Evolutionary conservation across 2,797 vertebrate genomes (phyloP).

Genomic region (Moxostoma hubbsi): DNA sequence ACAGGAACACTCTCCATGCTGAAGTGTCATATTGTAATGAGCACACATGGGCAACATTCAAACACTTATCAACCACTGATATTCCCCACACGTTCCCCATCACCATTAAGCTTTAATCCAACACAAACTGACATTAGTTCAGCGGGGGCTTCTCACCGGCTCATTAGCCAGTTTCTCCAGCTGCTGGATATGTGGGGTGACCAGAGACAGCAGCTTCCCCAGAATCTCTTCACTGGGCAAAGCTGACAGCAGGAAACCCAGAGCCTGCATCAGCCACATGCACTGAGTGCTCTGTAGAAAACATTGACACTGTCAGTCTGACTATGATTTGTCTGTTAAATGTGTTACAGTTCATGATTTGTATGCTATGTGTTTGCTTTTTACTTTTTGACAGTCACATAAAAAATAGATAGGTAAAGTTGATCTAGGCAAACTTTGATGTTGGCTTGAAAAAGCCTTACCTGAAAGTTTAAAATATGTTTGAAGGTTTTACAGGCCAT

Average conservation of each 20-base stretch:
- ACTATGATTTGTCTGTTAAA: not conserved
- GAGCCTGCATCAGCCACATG: constrained; percentile 98
- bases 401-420: no score
- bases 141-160: constrained; percentile 74
- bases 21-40: no score
- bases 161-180: constrained; percentile 90
- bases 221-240: constrained; percentile 91
- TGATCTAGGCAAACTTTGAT: no score
- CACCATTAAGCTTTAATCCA: no score
- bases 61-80: not conserved
- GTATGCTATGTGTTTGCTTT: no score
- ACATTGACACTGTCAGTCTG: not conserved
- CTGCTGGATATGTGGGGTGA: constrained; percentile 92
- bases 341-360: no score
- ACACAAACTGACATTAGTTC: not conserved
- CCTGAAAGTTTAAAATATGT: no score
- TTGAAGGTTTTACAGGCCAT: no score
- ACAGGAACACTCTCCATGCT: no score
- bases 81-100: not conserved
- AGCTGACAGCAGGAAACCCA: constrained; percentile 94
- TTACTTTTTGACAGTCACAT: no score
- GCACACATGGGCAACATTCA: no score
- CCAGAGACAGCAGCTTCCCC: constrained; percentile 88
- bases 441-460: no score
- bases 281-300: constrained; percentile 92